Percentiles rank a stretch among this genome's conserved stretches.
Evolutionary conservation across 2,797 vertebrate genomes (phyloP).

Genomic region (Coracias cyanogaster): DNA sequence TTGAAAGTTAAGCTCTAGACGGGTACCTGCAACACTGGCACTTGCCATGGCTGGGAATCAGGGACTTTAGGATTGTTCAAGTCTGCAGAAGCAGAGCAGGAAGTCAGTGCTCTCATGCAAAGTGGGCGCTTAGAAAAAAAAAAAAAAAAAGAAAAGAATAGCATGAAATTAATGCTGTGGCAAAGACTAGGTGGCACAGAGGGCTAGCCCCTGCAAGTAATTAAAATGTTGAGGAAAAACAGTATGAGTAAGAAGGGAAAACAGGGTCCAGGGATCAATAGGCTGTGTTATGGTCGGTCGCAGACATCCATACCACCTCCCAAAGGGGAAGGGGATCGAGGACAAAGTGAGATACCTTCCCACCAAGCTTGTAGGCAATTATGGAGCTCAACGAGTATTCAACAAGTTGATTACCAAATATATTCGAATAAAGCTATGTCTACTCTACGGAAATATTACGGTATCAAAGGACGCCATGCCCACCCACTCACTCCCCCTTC

Average conservation of each 20-base stretch:
- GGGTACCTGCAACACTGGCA: not conserved
- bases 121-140: not conserved
- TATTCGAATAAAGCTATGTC: too few species aligned
- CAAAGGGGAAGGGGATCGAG: too few species aligned
- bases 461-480: too few species aligned
- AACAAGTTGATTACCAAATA: too few species aligned
- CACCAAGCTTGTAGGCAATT: too few species aligned
- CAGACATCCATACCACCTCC: too few species aligned
- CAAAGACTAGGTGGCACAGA: not conserved
- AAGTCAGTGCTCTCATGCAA: not conserved
- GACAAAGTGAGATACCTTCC: too few species aligned
- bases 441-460: too few species aligned
- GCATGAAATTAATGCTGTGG: not conserved
- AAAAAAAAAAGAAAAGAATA: too few species aligned
- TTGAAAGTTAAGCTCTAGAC: not conserved
- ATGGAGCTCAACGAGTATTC: too few species aligned
- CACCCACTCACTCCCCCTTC: too few species aligned
- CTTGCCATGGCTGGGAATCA: rapidly evolving
- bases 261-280: not conserved
- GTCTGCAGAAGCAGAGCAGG: not conserved
- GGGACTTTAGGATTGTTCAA: not conserved
- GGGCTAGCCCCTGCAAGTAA: not conserved
- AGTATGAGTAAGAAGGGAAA: not conserved
- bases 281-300: too few species aligned
- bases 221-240: not conserved